phyloP scores from a whole-genome alignment of 2,888 invertebrate genomes.

The Balanococcus diminutus region DNA sequence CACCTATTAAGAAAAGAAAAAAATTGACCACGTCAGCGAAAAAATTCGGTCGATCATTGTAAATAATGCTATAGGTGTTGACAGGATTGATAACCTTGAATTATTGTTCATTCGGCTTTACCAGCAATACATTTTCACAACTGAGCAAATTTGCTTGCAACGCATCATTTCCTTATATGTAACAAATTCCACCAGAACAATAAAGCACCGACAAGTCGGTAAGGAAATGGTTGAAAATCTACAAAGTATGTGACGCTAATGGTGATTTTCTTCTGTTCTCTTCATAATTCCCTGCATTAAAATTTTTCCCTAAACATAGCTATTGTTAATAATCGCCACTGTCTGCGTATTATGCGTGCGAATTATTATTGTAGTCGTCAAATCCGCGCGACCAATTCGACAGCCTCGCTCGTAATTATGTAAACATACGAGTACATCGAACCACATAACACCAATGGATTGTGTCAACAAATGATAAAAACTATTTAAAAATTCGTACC shows the following conservation, averaged over 20 bases:
- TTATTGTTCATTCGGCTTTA: background rate
- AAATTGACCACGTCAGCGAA: background rate
- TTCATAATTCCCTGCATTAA: background rate
- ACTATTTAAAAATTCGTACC: slow-evolving; percentile 1
- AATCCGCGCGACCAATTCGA: slow-evolving; percentile 8
- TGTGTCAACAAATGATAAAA: slow-evolving; percentile 35
- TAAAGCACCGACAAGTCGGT: background rate
- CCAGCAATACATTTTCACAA: background rate
- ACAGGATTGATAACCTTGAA: background rate
- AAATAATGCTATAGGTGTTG: background rate
- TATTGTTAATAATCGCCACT: slow-evolving; percentile 11
- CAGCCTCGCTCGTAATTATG: slow-evolving; percentile 8
- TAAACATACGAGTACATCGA: slow-evolving; percentile 23
- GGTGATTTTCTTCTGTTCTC: background rate
- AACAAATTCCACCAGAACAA: background rate
- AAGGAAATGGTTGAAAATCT: background rate
- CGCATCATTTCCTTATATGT: slow-evolving; percentile 8
- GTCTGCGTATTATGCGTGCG: slow-evolving; percentile 2
- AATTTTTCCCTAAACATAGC: background rate
- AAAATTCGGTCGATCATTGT: background rate
- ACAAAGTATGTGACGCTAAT: background rate
- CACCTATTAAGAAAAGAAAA: background rate
- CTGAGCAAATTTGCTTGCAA: background rate
- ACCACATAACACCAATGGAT: background rate
- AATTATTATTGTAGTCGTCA: background rate